Evolutionary conservation across 2,797 vertebrate genomes (phyloP).

Genomic region (Danio aesculapii): DNA sequence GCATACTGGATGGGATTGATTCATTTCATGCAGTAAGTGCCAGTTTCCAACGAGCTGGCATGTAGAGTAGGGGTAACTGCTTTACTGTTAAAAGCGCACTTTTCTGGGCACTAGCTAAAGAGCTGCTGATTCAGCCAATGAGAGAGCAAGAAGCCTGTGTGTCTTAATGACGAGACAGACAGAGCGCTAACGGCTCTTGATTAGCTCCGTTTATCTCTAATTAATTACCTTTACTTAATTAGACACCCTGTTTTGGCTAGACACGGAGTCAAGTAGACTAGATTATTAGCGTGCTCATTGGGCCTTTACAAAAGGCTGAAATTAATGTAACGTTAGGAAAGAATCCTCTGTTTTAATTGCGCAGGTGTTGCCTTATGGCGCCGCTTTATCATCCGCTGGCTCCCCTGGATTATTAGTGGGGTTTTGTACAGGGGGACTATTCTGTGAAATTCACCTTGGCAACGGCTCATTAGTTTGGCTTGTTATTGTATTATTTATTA

Average conservation of each 20-base stretch:
- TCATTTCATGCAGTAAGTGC: not conserved
- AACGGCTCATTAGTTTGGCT: constrained; percentile 99
- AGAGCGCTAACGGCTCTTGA: constrained; percentile 95
- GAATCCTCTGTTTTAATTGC: constrained; percentile 98
- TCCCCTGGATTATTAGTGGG: constrained; percentile 95
- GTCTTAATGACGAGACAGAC: constrained; percentile 94
- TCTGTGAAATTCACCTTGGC: constrained; percentile 95
- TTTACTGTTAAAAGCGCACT: not conserved
- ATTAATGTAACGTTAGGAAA: constrained; percentile 98
- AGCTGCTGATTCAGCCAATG: constrained; percentile 76
- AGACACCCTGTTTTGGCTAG: constrained; percentile 96
- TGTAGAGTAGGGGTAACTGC: not conserved
- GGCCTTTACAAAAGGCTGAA: constrained; percentile 95
- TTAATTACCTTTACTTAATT: constrained; percentile 99
- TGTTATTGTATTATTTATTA: constrained; percentile 99
- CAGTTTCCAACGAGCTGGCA: not conserved
- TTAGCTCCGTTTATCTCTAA: constrained; percentile 99
- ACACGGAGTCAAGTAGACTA: constrained; percentile 99
- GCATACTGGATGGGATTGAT: not conserved
- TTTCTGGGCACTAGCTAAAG: constrained; percentile 50
- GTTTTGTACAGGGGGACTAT: constrained; percentile 88
- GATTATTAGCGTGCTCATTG: constrained; percentile 99
- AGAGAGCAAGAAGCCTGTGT: constrained; percentile 85
- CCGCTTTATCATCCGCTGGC: constrained; percentile 97
- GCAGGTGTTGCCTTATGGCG: constrained; percentile 99